phyloP scores from a whole-genome alignment of 2,797 vertebrate genomes.

The Lophius americanus region DNA sequence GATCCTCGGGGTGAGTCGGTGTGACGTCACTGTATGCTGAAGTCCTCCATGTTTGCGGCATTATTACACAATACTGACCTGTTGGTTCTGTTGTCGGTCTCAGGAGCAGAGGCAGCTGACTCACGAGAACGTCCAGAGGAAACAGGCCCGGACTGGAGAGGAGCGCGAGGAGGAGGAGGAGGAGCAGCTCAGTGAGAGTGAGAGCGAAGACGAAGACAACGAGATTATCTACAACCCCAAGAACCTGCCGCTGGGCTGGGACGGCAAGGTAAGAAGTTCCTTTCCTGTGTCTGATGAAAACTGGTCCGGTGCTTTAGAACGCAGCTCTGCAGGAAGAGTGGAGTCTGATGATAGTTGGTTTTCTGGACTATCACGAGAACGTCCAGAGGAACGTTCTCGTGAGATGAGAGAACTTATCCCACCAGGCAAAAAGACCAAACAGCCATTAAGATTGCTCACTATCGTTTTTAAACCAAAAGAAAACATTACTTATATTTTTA shows the following conservation, averaged over 20 bases:
- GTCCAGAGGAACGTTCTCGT: no score
- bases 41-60: not conserved
- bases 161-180: constrained; percentile 98
- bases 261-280: constrained; percentile 87
- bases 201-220: constrained; percentile 98
- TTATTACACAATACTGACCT: not conserved
- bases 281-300: no score
- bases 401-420: no score
- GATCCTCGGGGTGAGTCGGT: constrained; percentile 90
- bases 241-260: constrained; percentile 97
- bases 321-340: no score
- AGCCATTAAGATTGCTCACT: no score
- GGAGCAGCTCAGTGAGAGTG: constrained; percentile 96
- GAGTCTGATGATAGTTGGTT: no score
- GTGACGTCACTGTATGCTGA: not conserved
- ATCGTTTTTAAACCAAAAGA: no score
- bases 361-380: no score
- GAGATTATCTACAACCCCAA: constrained; percentile 99
- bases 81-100: rapidly evolving
- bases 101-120: constrained; percentile 97
- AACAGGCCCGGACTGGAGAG: constrained; percentile 95
- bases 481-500: no score
- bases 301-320: no score
- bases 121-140: constrained; percentile 96
- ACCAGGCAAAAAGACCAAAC: no score